Evolutionary conservation across 2,888 invertebrate genomes (phyloP), one percentile per base, ranked within the genome.

Genomic region (Ennomos quercinarius): DNA sequence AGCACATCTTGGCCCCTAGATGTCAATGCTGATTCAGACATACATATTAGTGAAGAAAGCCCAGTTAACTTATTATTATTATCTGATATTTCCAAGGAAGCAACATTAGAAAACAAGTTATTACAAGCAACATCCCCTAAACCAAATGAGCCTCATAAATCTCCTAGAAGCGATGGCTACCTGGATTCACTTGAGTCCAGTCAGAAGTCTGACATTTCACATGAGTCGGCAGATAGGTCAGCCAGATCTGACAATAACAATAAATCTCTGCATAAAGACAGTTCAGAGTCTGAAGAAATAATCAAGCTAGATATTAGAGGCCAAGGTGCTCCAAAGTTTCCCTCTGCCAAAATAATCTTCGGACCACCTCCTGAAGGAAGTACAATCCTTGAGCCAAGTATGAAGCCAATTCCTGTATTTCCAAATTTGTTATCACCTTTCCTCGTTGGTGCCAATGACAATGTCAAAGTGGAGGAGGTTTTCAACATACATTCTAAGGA

Each of bases 221-320:
- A 73, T 42, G 64, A 72, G 45, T 71, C 75, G 35, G 70, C 71
- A 35, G 77, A 73, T 62, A 71, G 74, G 49, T 78, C 75, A 34
- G 68, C 72, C 27, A 67, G 68, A 27, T 66, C 61, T 48, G 64
- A 73, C 49, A 67, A 58, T 45, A 67, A 63, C 56, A 68, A 71
- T 38, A 73, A 78, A 47, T 81, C 78, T 2, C 66, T 70, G 0
- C 76, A 77, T 9, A 83, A 77, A 67, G 66, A 68, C 9, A 86
- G 83, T 68, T 87, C 90, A 46, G 85, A 78, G 0, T 93, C 93
- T 37, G 93, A 93, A 63, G 93, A 93, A 67, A 88, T 93, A 8
- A 93, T 93, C 50, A 92, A 91, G 62, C 65, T 93, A 57, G 93
- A 93, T 71, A 93, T 93, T 39, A 78, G 93, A 76, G 93, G 93